phyloP scores from a whole-genome alignment of 2,113 vertebrate species.

The Muscicapa adusta region DNA sequence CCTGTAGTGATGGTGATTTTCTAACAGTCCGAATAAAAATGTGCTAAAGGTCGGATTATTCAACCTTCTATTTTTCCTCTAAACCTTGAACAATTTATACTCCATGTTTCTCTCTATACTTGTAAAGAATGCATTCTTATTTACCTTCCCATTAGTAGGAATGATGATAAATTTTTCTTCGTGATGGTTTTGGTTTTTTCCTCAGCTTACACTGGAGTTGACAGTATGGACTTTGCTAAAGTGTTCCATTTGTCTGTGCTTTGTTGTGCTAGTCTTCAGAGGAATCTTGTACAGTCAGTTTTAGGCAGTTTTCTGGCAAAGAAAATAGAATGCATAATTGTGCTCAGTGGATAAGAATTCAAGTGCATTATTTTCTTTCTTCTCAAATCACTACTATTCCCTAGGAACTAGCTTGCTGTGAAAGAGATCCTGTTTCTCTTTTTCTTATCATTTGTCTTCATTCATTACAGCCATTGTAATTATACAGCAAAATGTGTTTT shows the following conservation, averaged over 20 bases:
- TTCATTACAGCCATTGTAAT: conserved; percentile 30
- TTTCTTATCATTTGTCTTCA: conserved; percentile 25
- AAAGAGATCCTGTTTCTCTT: neutral
- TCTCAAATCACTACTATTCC: conserved; percentile 5
- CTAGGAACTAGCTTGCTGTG: neutral
- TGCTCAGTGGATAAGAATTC: neutral
- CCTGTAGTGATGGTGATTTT: neutral
- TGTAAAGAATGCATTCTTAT: neutral
- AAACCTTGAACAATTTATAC: neutral
- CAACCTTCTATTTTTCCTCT: neutral
- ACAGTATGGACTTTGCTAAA: neutral
- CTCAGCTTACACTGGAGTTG: neutral
- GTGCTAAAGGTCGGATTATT: neutral
- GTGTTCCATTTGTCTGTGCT: neutral
- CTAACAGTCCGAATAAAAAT: neutral
- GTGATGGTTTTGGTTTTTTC: neutral
- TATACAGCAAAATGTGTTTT: neutral
- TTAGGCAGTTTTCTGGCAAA: neutral
- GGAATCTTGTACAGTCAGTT: neutral
- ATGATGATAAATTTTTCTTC: neutral
- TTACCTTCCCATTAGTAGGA: neutral
- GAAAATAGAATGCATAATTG: conserved; percentile 21
- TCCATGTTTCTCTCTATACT: neutral
- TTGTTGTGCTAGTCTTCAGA: neutral
- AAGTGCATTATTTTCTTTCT: neutral